Conservation (phyloP, 2,888 invertebrate species). For the Ceratothoa steindachneri region DNA sequence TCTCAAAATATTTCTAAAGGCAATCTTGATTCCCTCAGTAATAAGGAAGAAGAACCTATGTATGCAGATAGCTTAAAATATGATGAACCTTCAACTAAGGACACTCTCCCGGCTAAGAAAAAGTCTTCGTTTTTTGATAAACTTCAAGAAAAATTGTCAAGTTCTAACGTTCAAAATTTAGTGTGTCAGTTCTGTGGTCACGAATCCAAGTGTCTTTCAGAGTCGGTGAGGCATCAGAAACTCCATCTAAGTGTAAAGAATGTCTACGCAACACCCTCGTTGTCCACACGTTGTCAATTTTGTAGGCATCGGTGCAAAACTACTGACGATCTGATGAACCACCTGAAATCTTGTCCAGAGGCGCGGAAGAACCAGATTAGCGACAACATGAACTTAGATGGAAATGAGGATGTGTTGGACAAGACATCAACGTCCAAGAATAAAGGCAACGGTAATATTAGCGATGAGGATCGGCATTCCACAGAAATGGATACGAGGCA, state of each 20-base stretch:
- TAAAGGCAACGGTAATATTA: background rate
- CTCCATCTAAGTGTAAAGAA: slow-evolving; percentile 49
- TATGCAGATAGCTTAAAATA: background rate
- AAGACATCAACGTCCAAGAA: background rate
- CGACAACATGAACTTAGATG: slow-evolving; percentile 16
- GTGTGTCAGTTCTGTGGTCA: slow-evolving; percentile 69
- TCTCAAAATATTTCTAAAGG: background rate
- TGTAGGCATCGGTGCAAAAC: slow-evolving; percentile 83
- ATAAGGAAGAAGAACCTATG: background rate
- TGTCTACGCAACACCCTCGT: slow-evolving; percentile 43
- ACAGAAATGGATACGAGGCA: slow-evolving; percentile 57
- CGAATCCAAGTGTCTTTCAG: slow-evolving; percentile 74
- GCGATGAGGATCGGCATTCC: slow-evolving; percentile 25
- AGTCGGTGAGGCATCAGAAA: slow-evolving; percentile 74
- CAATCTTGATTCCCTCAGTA: background rate
- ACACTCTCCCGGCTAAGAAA: slow-evolving; percentile 56
- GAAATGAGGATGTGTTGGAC: background rate
- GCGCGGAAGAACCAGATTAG: slow-evolving; percentile 54
- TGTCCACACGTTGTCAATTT: slow-evolving; percentile 74
- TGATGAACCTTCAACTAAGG: slow-evolving; percentile 11
- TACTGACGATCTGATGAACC: slow-evolving; percentile 70
- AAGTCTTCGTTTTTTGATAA: slow-evolving; percentile 77
- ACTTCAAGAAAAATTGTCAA: slow-evolving; percentile 68
- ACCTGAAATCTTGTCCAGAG: slow-evolving; percentile 68
- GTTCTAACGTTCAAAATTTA: slow-evolving; percentile 62